Evolutionary conservation across 2,888 invertebrate species (phyloP), one percentile per base, ranked within the genome.

Genomic region (Eulithis testata): DNA sequence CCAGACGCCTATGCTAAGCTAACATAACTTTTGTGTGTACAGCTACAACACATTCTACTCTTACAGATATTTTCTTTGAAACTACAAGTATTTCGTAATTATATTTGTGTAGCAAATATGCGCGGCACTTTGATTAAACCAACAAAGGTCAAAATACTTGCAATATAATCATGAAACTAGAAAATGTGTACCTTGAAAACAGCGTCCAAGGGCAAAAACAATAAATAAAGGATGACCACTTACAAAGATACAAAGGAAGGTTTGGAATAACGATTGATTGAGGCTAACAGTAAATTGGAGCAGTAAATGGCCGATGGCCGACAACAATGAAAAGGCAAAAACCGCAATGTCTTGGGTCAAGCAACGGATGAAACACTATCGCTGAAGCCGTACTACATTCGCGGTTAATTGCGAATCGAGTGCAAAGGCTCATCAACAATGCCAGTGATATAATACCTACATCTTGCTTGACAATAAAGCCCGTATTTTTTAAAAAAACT

Each of bases 291-390:
- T 68, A 77, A 84, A 83, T 78, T 79, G 78, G 81, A 80, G 76
- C 82, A 79, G n/a, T n/a, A n/a, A n/a, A n/a, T 69, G 72, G 76
- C 68, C 76, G 78, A 79, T 69, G 72, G 76, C 68, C 76, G 78
- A 58, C 58, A 53, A 71, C 74, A 71, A 67, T 71, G 66, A 63
- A 79, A 78, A 80, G 80, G 76, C 72, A 66, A 78, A 80, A 82
- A 84, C 86, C 88, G 77, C 87, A 87, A 73, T 65, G 75, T 69
- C 72, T 73, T 71, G 75, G 79, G 76, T 81, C 79, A 76, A 75
- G 69, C 76, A 76, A 76, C 76, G 75, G 75, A 75, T 81, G 88
- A 80, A 86, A 89, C 77, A 67, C 71, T 80, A 88, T 79, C 82
- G 73, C 69, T 60, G 85, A 88, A 87, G 82, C 83, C 86, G 63